phyloP scores from a whole-genome alignment of 2,797 vertebrate genomes.

The Acrossocheilus fasciatus region DNA sequence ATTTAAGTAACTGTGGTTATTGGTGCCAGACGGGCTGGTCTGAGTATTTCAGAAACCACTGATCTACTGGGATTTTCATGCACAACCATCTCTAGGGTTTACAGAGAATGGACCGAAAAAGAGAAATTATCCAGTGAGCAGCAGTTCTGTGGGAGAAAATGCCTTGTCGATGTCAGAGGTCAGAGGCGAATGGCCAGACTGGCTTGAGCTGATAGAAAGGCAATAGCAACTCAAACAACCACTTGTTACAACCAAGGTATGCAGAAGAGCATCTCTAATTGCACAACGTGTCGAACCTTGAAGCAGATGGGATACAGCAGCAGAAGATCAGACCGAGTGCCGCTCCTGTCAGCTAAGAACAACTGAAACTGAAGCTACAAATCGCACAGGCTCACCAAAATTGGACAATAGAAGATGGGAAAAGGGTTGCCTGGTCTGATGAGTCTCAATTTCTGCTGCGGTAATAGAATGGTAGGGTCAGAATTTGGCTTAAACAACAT shows the following conservation, averaged over 20 bases:
- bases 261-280: neutral
- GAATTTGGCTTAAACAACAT: neutral
- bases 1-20: neutral
- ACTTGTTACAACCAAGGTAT: neutral
- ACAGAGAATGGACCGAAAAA: neutral
- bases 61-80: neutral
- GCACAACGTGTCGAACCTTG: neutral
- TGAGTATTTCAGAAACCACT: neutral
- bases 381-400: neutral
- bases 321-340: neutral
- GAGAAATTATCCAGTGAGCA: constrained; percentile 27
- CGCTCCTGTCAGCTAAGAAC: neutral
- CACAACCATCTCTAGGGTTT: neutral
- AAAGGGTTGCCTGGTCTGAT: neutral
- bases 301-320: neutral
- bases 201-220: neutral
- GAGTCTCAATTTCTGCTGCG: neutral
- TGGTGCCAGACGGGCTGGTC: neutral
- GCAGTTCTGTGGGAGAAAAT: constrained; percentile 38
- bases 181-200: constrained; percentile 44
- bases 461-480: neutral
- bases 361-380: neutral
- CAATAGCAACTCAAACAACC: neutral
- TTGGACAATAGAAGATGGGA: neutral
- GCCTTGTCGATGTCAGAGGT: constrained; percentile 48